A percentile compares a stretch with the other conserved stretches of the same genome.
Evolutionary conservation across 2,113 vertebrate genomes (phyloP).

Genomic region (Phrynocephalus versicolor): DNA sequence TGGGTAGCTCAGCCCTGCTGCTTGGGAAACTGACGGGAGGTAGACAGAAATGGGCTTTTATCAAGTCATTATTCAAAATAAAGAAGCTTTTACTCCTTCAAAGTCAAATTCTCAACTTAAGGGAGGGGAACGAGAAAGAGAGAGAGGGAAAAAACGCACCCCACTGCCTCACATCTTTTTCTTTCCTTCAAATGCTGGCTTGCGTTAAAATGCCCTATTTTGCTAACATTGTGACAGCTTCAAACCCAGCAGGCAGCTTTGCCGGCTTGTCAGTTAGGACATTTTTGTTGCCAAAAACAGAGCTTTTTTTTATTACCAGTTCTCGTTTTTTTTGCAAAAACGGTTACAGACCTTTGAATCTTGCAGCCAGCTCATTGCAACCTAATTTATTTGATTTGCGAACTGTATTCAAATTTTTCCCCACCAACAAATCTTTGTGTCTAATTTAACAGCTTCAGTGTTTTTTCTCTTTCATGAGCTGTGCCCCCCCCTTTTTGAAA

Average conservation of each 20-base stretch:
- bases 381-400: conserved; percentile 17
- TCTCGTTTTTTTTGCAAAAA: background rate
- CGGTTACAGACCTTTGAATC: conserved; percentile 40
- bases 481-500: background rate
- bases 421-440: conserved; percentile 9
- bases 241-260: conserved; percentile 33
- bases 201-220: conserved; percentile 35
- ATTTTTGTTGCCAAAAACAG: conserved; percentile 26
- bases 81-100: conserved; percentile 29
- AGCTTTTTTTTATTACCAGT: conserved; percentile 26
- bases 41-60: conserved; percentile 39
- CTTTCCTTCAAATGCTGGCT: background rate
- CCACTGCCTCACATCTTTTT: background rate
- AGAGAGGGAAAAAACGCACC: background rate
- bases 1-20: conserved; percentile 16
- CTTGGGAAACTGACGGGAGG: background rate
- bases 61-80: conserved; percentile 34
- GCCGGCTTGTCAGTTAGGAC: conserved; percentile 29
- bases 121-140: background rate
- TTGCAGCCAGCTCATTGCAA: conserved; percentile 30
- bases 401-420: background rate
- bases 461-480: background rate
- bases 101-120: conserved; percentile 23
- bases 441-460: conserved; percentile 19
- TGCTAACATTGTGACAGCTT: conserved; percentile 47